These are phyloP conservation scores for Molossus molossus DNA, from an alignment of 2,797 vertebrate species.

Conservation along the genomic window DNA sequence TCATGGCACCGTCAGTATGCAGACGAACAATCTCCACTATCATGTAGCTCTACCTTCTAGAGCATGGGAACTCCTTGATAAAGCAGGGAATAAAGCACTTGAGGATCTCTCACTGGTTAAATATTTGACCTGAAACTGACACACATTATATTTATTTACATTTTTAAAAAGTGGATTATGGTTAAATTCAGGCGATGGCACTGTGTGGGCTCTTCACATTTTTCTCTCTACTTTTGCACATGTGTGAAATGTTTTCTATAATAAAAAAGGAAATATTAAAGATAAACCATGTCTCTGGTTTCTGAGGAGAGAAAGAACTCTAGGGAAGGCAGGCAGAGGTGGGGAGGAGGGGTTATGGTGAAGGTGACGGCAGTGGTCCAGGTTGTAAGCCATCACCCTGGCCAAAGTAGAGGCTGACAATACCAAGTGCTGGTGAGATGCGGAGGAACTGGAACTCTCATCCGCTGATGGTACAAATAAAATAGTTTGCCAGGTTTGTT, in stretches of 20 bases:
- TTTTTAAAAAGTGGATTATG: background rate
- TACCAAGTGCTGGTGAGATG: background rate
- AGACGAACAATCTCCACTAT: background rate
- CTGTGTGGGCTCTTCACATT: background rate
- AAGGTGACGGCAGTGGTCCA: background rate
- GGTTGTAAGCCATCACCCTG: background rate
- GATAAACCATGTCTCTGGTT: background rate
- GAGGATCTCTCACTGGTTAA: background rate
- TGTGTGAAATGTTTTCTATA: background rate
- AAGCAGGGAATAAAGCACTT: background rate
- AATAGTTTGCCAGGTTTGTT: background rate
- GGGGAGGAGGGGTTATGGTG: background rate
- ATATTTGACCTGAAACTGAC: background rate
- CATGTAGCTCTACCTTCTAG: background rate
- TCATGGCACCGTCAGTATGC: background rate
- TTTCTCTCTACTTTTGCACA: background rate
- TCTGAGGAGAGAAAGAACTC: background rate
- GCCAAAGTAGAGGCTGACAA: background rate
- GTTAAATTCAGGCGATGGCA: background rate
- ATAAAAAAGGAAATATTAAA: background rate
- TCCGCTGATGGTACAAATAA: fast-evolving
- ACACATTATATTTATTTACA: background rate
- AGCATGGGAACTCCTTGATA: background rate
- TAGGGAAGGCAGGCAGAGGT: too few species aligned
- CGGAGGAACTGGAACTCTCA: background rate